These are phyloP conservation scores for Mobula hypostoma DNA, from an alignment of 2,113 vertebrate species.

Conservation along the genomic window DNA sequence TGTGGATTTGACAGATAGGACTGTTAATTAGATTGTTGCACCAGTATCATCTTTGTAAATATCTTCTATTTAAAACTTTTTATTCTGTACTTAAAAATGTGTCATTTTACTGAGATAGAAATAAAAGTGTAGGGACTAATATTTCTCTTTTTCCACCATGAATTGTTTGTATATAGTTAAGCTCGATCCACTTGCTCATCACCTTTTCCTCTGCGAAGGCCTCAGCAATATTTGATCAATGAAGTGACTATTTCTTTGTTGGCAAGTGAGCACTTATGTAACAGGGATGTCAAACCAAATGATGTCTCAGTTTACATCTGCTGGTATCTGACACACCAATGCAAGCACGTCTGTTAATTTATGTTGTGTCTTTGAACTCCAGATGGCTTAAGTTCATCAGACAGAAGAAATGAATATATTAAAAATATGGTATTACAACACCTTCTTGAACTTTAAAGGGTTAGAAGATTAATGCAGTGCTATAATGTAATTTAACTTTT, in stretches of 20 bases:
- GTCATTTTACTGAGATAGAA: background rate
- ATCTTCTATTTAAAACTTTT: background rate
- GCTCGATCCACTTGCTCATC: background rate
- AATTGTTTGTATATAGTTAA: background rate
- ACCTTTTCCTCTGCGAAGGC: background rate
- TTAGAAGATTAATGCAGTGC: background rate
- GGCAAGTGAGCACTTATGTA: background rate
- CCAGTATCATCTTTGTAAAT: background rate
- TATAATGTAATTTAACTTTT: constrained; percentile 13
- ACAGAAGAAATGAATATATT: constrained; percentile 9
- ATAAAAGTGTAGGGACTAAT: background rate
- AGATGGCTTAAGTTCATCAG: background rate
- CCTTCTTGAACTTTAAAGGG: background rate
- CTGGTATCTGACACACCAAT: background rate
- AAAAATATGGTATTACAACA: background rate
- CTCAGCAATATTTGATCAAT: background rate
- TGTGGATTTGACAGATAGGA: background rate
- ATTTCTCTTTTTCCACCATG: background rate
- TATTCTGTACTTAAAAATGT: background rate
- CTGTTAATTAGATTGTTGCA: background rate
- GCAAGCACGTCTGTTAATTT: background rate
- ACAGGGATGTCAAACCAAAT: background rate
- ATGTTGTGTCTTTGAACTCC: constrained; percentile 27
- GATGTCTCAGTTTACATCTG: background rate
- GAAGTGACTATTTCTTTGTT: background rate